Conservation (phyloP, 2,113 vertebrate species). For the Cyanoliseus patagonus region DNA sequence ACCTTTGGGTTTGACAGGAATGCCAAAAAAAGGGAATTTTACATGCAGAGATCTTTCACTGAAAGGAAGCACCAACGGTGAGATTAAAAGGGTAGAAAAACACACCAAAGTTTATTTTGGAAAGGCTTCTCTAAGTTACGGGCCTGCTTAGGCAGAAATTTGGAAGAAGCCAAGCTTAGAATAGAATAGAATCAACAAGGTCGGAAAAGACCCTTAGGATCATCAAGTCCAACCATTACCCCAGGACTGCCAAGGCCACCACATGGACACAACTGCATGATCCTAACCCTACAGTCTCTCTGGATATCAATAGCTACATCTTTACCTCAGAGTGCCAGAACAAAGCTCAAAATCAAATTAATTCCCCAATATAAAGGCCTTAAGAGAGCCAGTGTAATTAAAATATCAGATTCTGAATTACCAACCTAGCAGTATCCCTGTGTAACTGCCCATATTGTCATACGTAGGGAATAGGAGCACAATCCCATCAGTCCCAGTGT, state of each 20-base stretch:
- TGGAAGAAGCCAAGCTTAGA: neutral
- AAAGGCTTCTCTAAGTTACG: neutral
- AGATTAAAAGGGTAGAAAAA: neutral
- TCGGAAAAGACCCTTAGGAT: neutral
- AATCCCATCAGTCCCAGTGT: neutral
- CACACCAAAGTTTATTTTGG: neutral
- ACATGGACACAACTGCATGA: neutral
- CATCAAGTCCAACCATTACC: neutral
- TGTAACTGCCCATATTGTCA: neutral
- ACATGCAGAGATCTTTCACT: neutral
- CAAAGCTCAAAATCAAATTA: neutral
- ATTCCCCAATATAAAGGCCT: neutral
- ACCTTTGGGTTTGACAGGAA: neutral
- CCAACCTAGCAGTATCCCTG: neutral
- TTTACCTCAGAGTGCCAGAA: neutral
- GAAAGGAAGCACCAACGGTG: neutral
- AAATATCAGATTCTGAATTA: neutral
- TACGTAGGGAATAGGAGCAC: neutral
- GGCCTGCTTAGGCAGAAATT: neutral
- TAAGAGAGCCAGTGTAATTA: neutral
- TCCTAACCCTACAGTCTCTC: neutral
- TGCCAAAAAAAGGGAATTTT: neutral
- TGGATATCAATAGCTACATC: neutral
- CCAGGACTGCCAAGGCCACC: neutral
- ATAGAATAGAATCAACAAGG: neutral